Evolutionary conservation across 2,888 invertebrate genomes (phyloP).

Genomic region (Limenitis camilla): DNA sequence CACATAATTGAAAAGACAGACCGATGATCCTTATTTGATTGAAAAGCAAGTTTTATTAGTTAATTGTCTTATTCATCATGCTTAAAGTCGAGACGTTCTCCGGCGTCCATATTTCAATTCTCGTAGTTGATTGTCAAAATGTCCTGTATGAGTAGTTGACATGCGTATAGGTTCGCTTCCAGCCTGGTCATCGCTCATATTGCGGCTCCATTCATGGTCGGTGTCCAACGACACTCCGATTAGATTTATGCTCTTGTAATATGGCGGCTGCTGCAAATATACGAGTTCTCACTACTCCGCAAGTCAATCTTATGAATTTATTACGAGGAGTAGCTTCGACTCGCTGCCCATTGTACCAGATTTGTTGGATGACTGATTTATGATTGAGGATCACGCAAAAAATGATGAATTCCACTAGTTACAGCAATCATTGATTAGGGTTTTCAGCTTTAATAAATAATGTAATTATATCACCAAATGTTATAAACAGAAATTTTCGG

Average conservation of each 20-base stretch:
- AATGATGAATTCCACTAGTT: not conserved
- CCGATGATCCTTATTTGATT: slow-evolving; percentile 7
- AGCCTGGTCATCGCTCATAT: slow-evolving; percentile 62
- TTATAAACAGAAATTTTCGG: not conserved
- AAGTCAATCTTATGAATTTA: slow-evolving; percentile 68
- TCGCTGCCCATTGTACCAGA: slow-evolving; percentile 52
- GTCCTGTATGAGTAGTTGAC: slow-evolving; percentile 46
- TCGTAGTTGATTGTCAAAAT: slow-evolving; percentile 66
- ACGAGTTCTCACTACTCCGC: slow-evolving; percentile 62
- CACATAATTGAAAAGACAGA: not conserved
- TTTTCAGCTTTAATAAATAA: not conserved
- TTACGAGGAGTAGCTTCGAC: slow-evolving; percentile 44
- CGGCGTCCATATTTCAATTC: slow-evolving; percentile 65
- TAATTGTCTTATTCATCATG: slow-evolving; percentile 28
- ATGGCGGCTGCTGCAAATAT: slow-evolving; percentile 66
- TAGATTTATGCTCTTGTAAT: slow-evolving; percentile 66
- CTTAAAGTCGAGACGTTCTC: slow-evolving; percentile 34
- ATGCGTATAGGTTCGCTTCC: slow-evolving; percentile 39
- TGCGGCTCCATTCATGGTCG: slow-evolving; percentile 52
- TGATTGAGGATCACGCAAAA: slow-evolving; percentile 19
- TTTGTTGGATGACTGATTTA: slow-evolving; percentile 62
- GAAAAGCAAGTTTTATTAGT: slow-evolving; percentile 18
- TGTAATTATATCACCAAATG: not conserved
- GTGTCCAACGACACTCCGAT: slow-evolving; percentile 54
- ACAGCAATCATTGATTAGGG: slow-evolving; percentile 1